These are phyloP conservation scores for Pachypsylla venusta DNA, from an alignment of 1,140 invertebrate species.

Conservation along the genomic window DNA sequence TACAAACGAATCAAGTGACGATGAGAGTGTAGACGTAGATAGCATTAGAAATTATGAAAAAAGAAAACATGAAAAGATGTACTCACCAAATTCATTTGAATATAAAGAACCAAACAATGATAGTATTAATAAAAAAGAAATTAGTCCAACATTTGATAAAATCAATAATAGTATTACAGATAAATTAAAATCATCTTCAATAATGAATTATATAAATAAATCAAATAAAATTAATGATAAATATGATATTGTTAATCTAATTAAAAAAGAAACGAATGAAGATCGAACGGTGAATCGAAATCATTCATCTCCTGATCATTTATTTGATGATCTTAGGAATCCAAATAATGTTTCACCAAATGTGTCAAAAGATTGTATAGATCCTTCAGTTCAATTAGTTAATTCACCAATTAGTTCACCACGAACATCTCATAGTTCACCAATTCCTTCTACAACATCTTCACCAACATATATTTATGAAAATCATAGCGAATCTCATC, in stretches of 20 bases:
- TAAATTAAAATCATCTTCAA: too few relatives aligned
- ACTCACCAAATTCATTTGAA: neutral
- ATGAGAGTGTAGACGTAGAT: too few relatives aligned
- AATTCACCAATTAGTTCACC: too few relatives aligned
- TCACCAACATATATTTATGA: neutral
- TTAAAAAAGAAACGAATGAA: neutral
- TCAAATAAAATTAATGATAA: neutral
- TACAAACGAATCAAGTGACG: too few relatives aligned
- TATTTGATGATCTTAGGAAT: neutral
- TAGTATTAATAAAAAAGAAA: neutral
- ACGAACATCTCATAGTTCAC: neutral
- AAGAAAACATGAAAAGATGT: neutral
- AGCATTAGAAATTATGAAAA: neutral
- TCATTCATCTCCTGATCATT: neutral
- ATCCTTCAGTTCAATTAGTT: too few relatives aligned
- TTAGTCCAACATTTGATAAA: neutral
- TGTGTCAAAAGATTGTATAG: too few relatives aligned
- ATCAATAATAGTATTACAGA: neutral
- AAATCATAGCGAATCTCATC: neutral
- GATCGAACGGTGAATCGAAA: neutral
- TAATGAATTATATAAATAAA: too few relatives aligned
- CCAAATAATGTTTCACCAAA: neutral
- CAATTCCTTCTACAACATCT: neutral
- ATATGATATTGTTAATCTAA: conserved; percentile 7
- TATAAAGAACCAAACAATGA: neutral